Base-by-base conservation (phyloP, 2,888 invertebrate genomes). In the Caenorhabditis sinica region DNA sequence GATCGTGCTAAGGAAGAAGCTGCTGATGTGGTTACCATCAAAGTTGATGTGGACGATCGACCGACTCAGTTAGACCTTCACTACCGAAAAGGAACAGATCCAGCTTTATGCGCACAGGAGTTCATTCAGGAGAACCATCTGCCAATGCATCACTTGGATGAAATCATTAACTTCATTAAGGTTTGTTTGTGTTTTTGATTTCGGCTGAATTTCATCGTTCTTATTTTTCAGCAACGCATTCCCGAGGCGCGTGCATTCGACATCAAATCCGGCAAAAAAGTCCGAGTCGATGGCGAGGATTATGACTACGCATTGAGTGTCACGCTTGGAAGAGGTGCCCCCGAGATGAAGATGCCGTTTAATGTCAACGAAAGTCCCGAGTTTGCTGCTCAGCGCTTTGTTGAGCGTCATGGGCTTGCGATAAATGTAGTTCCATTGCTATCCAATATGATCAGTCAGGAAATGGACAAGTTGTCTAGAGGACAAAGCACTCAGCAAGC, bases 251-350 rank as follows among this genome's bases (percentile, higher is more conserved):
- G 76, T 28, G 76, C 77, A 2, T 86, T 71, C n/a, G 79, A 82
- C 51, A 28, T 75, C 2, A 72, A 73, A 28, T 51, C 83, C 5
- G 85, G 82, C 4, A 82, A 81, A 45, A 80, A 76, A n/a, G 65
- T 79, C 13, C n/a, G 20, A 13, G 74, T 87, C 23, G 83, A 87
- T 45, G 86, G 85, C 5, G 76, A 79, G 51, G 83, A 74, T 91
- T 98, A 97, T 93, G 98, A 98, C 94, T 97, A 95, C 93, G 97
- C 98, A 36, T 98, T 98, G 93, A 96, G 95, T 87, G 96, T 98
- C n/a, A 97, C 97, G 91, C 95, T 98, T 75, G 96, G 97, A 92
- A 97, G 97, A 92, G 96, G 96, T 0, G 95, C 95, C 65, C 95
- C 30, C 2, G 72, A 69, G 1, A 51, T 97, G 23, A 97, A 98